Evolutionary conservation across 2,113 vertebrate species (phyloP), one percentile per base, ranked within the genome.

Genomic region (Diadophis punctatus): DNA sequence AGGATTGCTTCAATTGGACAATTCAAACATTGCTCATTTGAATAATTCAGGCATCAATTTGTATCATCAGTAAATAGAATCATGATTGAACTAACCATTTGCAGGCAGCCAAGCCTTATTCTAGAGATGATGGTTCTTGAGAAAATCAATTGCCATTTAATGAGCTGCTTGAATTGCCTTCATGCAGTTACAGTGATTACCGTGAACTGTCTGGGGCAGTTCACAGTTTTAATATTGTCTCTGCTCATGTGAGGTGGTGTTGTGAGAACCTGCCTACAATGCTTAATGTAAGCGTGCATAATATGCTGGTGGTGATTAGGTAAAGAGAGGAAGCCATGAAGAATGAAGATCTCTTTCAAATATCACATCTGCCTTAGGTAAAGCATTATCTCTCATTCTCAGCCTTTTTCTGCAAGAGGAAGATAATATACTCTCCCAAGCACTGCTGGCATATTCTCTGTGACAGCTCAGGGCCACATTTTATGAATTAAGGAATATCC

Each of bases 11-110:
- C 63, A 92, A 12, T 49, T 90, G 5, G 85, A 5, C 51, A 91
- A 95, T 86, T 6, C 46, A 84, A 87, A 58, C 56, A 51, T 53
- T 95, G 30, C 90, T 93, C 92, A 93, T 95, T 93, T 60, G 5
- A 85, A 7, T 52, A 91, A 95, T 85, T 4, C 46, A 86, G 87
- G 74, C 60, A 51, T 53, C 95, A 94, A 49, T 34, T 55, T 94
- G 14, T 46, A 49, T 43, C 22, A 22, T 91, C 68, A 91, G 90
- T 92, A 90, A 96, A 94, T n/a, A 30, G n/a, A 1, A 90, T 56
- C 60, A 89, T 90, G 68, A 60, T 93, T 86, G 55, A 94, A 95
- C 34, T 3, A 49, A 20, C 88, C 91, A 53, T 91, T 95, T 48
- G 89, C 34, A 90, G 84, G 25, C 27, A 68, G 46, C 27, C 25